phyloP scores from a whole-genome alignment of 2,888 invertebrate species.

The Drosophila silvestris region DNA sequence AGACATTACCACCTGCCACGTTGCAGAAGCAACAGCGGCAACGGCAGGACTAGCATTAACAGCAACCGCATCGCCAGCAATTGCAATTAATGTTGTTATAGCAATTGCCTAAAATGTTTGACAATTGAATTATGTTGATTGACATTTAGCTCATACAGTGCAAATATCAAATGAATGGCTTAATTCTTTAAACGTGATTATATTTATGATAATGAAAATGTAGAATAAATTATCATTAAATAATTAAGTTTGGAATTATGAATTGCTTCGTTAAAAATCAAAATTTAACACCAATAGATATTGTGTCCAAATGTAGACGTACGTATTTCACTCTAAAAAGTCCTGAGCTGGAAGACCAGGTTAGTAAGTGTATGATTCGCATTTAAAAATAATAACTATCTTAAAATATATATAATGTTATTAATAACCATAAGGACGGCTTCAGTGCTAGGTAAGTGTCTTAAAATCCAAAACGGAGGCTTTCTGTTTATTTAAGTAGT shows the following conservation, averaged over 20 bases:
- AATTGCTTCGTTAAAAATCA: neutral
- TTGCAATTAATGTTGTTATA: slow-evolving; percentile 54
- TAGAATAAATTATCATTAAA: neutral
- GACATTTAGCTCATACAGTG: slow-evolving; percentile 15
- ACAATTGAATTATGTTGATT: slow-evolving; percentile 54
- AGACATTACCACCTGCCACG: slow-evolving; percentile 17
- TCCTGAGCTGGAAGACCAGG: neutral
- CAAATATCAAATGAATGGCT: slow-evolving; percentile 29
- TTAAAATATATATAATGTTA: neutral
- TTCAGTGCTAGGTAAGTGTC: neutral
- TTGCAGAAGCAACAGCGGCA: neutral
- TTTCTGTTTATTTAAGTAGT: neutral
- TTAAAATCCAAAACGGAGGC: neutral
- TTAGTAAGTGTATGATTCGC: neutral
- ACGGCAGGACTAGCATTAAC: neutral
- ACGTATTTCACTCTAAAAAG: neutral
- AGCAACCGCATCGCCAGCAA: slow-evolving; percentile 5
- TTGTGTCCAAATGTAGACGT: neutral
- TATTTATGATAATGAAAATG: neutral
- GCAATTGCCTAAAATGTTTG: slow-evolving; percentile 60
- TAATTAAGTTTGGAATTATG: neutral
- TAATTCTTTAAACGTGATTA: slow-evolving; percentile 7
- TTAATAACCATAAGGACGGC: neutral
- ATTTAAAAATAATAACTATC: neutral
- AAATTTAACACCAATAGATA: neutral